Evolutionary conservation across 2,888 invertebrate genomes (phyloP).

Genomic region (Ennomos erosarius): DNA sequence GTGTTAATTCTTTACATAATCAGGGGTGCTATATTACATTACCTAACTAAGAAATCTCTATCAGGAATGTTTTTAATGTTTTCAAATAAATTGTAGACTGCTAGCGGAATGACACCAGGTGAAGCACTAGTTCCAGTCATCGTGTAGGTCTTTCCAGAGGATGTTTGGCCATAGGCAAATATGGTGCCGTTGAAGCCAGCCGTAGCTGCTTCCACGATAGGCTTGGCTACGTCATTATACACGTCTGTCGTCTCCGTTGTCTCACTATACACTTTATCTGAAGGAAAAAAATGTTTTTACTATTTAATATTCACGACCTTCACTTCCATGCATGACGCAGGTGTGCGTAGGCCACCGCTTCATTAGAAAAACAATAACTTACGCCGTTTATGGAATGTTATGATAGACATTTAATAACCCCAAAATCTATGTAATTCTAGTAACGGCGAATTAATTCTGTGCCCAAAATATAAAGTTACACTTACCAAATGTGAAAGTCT

Average conservation of each 20-base stretch:
- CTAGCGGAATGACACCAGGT: slow-evolving; percentile 90
- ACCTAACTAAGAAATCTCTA: slow-evolving; percentile 91
- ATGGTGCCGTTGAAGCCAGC: slow-evolving; percentile 94
- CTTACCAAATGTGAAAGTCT: slow-evolving; percentile 73
- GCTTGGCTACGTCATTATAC: slow-evolving; percentile 88
- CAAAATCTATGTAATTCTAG: too few relatives aligned
- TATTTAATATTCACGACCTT: slow-evolving; percentile 37
- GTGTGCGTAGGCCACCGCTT: slow-evolving; percentile 36
- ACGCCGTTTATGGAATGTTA: slow-evolving; percentile 21
- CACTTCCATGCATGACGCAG: slow-evolving; percentile 30
- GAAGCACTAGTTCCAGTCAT: slow-evolving; percentile 90
- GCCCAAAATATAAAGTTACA: too few relatives aligned
- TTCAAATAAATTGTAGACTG: slow-evolving; percentile 89
- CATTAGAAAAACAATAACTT: slow-evolving; percentile 46
- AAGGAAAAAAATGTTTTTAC: slow-evolving; percentile 49
- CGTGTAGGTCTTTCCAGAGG: slow-evolving; percentile 94
- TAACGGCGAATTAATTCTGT: too few relatives aligned
- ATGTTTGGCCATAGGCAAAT: slow-evolving; percentile 96
- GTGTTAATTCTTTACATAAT: slow-evolving; percentile 17
- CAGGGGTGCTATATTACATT: slow-evolving; percentile 24
- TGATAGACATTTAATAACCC: slow-evolving; percentile 38
- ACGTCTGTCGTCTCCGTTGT: slow-evolving; percentile 85
- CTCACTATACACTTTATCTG: slow-evolving; percentile 90
- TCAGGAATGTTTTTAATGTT: slow-evolving; percentile 86
- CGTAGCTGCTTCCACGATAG: slow-evolving; percentile 89